Conservation (phyloP, 2,888 invertebrate genomes). For the Prostheceraeus crozeri region DNA sequence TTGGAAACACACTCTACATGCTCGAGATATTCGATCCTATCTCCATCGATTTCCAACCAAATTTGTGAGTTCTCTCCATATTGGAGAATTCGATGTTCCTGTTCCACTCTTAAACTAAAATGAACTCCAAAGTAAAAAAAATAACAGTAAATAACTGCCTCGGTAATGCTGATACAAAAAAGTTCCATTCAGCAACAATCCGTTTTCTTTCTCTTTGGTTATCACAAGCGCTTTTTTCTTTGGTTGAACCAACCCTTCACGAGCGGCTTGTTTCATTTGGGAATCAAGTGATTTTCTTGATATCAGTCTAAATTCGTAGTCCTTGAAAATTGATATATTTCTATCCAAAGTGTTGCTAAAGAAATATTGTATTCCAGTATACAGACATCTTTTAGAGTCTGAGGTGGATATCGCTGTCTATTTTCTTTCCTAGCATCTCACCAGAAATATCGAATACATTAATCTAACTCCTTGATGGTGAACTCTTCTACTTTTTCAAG, state of each 20-base stretch:
- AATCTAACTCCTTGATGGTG: slow-evolving; percentile 20
- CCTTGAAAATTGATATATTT: slow-evolving; percentile 27
- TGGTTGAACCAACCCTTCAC: slow-evolving; percentile 16
- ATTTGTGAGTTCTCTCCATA: slow-evolving; percentile 23
- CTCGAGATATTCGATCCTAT: slow-evolving; percentile 14
- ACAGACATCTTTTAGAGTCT: slow-evolving; percentile 23
- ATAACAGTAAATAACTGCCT: too few species aligned
- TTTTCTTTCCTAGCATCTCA: slow-evolving; percentile 23
- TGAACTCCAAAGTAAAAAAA: slow-evolving; percentile 25
- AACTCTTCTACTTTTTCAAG: slow-evolving; percentile 24
- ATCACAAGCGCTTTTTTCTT: slow-evolving; percentile 2
- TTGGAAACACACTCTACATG: slow-evolving; percentile 24
- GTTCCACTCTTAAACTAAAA: slow-evolving; percentile 24
- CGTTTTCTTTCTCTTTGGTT: slow-evolving; percentile 19
- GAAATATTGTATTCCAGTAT: slow-evolving; percentile 24
- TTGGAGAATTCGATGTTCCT: slow-evolving; percentile 24
- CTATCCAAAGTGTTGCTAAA: slow-evolving; percentile 5
- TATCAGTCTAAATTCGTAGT: slow-evolving; percentile 19
- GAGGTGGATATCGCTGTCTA: slow-evolving; percentile 25
- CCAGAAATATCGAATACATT: slow-evolving; percentile 16
- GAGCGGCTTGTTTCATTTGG: slow-evolving; percentile 25
- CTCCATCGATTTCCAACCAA: slow-evolving; percentile 15
- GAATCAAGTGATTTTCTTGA: slow-evolving; percentile 21
- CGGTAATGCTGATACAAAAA: not conserved
- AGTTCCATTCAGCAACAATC: slow-evolving; percentile 18